Conservation (phyloP, 2,113 vertebrate species). For the Corythornis vintsioides region DNA sequence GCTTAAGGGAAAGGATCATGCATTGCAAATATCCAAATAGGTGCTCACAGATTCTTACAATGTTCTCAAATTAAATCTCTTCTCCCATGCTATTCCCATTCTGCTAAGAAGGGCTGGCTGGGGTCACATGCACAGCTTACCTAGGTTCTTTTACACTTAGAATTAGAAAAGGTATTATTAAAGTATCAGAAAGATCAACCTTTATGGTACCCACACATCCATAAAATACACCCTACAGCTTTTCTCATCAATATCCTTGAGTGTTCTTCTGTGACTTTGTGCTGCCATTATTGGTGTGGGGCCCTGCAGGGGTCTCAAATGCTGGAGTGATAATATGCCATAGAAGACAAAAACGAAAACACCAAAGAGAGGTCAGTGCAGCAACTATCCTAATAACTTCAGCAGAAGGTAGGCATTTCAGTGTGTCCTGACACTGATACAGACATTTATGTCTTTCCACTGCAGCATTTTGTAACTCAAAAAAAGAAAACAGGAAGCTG, state of each 20-base stretch:
- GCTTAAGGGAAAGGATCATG: not conserved
- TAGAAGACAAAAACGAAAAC: not conserved
- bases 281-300: not conserved
- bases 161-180: not conserved
- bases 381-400: not conserved
- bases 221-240: not conserved
- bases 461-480: not conserved
- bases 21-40: not conserved
- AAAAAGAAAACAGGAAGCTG: not conserved
- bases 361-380: not conserved
- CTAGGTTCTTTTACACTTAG: not conserved
- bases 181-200: not conserved
- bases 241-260: not conserved
- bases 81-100: not conserved
- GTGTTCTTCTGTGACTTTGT: not conserved
- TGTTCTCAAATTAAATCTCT: not conserved
- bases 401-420: not conserved
- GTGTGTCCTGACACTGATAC: accelerated
- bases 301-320: not conserved
- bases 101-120: not conserved
- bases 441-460: not conserved
- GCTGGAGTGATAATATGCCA: not conserved
- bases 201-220: not conserved
- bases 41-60: not conserved
- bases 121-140: not conserved